Base-by-base conservation (phyloP, 2,113 vertebrate species). In the Numida meleagris region DNA sequence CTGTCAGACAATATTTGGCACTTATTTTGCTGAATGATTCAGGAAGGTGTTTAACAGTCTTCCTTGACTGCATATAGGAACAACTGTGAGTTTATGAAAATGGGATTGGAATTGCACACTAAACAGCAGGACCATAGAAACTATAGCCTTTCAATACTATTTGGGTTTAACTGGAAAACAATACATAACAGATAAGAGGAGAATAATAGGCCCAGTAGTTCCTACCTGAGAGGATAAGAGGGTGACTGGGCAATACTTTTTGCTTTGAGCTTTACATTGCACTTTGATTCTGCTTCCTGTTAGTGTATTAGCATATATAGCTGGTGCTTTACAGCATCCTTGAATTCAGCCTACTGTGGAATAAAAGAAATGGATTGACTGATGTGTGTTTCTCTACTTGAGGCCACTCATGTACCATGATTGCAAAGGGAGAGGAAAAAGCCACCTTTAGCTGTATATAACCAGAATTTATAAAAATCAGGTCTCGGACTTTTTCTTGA, bases 1-100 rank as follows among this genome's bases (percentile, higher is more conserved):
- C 29, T 27, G 17, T 71, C 59, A 82, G 46, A 33, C 8, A 82
- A 25, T 90, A 70, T 88, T 87, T 82, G 66, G 58, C 67, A 79
- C 14, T 79, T 89, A 36, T 73, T 91, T 86, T 33, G 11, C 29
- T 74, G 31, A 48, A 12, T 86, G 58, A 80, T 89, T 88, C 62
- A 45, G 45, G 50, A 65, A 80, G 85, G n/a, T 88, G 55, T 88
- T 82, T 93, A 50, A 82, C 71, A 71, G 51, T 53, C 34, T 82
- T 73, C 53, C 63, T 38, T 76, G 50, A 29, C 70, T 93, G 55
- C 36, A n/a, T 80, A 50, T 91, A 57, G 63, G 6, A 89, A 66
- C n/a, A 88, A 53, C 62, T 82, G n/a, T 58, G n/a, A 95, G 55
- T 85, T 89, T 88, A 65, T 62, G 16, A 85, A 94, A 77, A 16